phyloP scores from a whole-genome alignment of 2,113 vertebrate genomes.

The Mus spicilegus region DNA sequence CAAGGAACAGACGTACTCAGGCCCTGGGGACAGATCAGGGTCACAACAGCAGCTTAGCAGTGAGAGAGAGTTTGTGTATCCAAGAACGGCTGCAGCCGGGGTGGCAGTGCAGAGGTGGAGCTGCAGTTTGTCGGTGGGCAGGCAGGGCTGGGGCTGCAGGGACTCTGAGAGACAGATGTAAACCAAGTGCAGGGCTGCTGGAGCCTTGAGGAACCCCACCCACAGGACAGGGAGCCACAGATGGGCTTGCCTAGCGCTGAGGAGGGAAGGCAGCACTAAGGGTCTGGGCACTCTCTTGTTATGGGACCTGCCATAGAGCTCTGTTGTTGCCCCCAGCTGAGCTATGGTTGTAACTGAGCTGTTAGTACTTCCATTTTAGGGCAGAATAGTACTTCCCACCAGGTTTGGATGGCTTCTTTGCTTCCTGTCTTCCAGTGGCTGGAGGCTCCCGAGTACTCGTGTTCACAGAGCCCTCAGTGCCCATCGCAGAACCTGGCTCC shows the following conservation, averaged over 20 bases:
- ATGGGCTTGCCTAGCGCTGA: neutral
- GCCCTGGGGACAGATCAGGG: neutral
- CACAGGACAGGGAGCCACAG: neutral
- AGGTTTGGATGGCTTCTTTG: neutral
- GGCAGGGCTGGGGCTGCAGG: neutral
- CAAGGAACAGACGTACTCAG: neutral
- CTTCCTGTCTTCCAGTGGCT: neutral
- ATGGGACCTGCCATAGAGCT: neutral
- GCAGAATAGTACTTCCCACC: neutral
- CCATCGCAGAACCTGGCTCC: neutral
- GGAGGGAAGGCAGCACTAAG: neutral
- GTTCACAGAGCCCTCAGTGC: neutral
- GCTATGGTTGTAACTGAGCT: neutral
- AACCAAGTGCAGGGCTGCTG: neutral
- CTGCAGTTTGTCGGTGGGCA: neutral
- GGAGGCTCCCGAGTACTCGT: neutral
- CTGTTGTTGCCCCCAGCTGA: neutral
- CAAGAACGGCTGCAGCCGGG: neutral
- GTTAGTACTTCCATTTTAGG: conserved; percentile 5
- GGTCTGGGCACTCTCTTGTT: neutral
- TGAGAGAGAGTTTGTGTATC: too few relatives aligned
- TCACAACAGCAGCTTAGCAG: neutral
- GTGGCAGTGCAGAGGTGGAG: neutral
- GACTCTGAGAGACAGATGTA: neutral
- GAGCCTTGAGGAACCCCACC: too few relatives aligned